Conservation (phyloP, 2,888 invertebrate genomes). For the Trypoxylon attenuatum region DNA sequence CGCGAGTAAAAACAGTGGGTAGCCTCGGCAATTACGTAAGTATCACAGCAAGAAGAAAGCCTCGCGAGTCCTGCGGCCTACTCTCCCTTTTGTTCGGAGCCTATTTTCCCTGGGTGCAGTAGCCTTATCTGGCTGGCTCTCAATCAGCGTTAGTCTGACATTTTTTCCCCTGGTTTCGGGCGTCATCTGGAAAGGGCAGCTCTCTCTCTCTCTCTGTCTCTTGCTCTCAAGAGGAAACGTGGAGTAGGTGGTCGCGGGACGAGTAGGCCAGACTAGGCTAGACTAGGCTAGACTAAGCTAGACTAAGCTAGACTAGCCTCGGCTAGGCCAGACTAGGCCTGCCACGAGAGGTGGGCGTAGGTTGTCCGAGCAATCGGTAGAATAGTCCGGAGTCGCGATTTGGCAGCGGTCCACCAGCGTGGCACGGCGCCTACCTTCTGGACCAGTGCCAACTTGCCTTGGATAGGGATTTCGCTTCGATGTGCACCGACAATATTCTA, state of each 20-base stretch:
- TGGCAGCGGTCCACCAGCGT: slow-evolving; percentile 48
- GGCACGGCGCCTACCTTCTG: slow-evolving; percentile 37
- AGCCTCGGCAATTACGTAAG: not conserved
- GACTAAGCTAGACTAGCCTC: slow-evolving; percentile 9
- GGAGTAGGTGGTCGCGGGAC: slow-evolving; percentile 5
- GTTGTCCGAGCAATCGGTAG: slow-evolving; percentile 53
- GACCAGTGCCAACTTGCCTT: slow-evolving; percentile 46
- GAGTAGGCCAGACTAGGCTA: not conserved
- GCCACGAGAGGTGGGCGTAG: slow-evolving; percentile 15
- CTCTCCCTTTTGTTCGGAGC: not conserved
- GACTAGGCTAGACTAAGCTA: slow-evolving; percentile 10
- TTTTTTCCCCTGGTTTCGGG: slow-evolving; percentile 33
- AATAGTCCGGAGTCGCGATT: slow-evolving; percentile 48
- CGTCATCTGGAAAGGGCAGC: slow-evolving; percentile 44
- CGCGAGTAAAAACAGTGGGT: not conserved
- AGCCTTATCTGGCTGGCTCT: slow-evolving; percentile 20
- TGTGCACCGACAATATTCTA: slow-evolving; percentile 64
- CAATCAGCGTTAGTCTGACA: slow-evolving; percentile 21
- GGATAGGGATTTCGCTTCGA: slow-evolving; percentile 63
- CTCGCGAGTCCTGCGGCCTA: not conserved
- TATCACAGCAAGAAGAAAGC: not conserved
- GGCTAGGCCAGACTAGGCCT: slow-evolving; percentile 21
- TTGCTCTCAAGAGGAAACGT: slow-evolving; percentile 8
- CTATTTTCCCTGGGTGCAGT: slow-evolving; percentile 12
- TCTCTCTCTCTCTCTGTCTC: no score